phyloP scores from a whole-genome alignment of 53 echinoderm and acorn worm genomes.

The Antedon mediterranea region DNA sequence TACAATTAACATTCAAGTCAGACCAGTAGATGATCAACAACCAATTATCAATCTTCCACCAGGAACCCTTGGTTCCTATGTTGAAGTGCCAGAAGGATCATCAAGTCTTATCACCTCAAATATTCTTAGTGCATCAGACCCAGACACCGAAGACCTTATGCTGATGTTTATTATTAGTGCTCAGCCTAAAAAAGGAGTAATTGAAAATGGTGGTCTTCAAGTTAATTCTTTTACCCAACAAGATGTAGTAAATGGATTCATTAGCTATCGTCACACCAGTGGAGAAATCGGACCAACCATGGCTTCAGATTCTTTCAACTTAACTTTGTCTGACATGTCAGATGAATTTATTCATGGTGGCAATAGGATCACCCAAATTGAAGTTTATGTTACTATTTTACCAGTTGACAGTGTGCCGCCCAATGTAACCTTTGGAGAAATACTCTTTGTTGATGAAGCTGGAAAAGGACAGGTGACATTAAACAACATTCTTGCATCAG shows the following conservation, averaged over 20 bases:
- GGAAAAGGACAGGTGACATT: slow-evolving; percentile 29
- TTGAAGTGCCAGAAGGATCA: slow-evolving; percentile 80
- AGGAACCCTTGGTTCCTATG: slow-evolving; percentile 72
- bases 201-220: slow-evolving; percentile 64
- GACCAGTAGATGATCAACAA: slow-evolving; percentile 91
- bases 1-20: slow-evolving; percentile 43
- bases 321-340: slow-evolving; percentile 97
- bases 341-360: slow-evolving; percentile 74
- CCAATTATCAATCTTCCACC: slow-evolving; percentile 84
- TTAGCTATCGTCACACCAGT: slow-evolving; percentile 80
- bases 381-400: slow-evolving; percentile 80
- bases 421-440: slow-evolving; percentile 48
- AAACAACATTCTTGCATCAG: slow-evolving; percentile 42
- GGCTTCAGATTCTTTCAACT: slow-evolving; percentile 74
- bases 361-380: slow-evolving; percentile 74
- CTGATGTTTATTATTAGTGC: slow-evolving; percentile 69
- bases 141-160: slow-evolving; percentile 84
- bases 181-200: slow-evolving; percentile 36
- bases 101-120: slow-evolving; percentile 89
- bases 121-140: slow-evolving; percentile 94
- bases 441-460: slow-evolving; percentile 61
- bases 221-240: slow-evolving; percentile 66
- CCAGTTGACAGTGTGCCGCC: slow-evolving; percentile 83
- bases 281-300: slow-evolving; percentile 88
- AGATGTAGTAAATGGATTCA: slow-evolving; percentile 84